Evolutionary conservation across 2,113 vertebrate species (phyloP), one percentile per base, ranked within the genome.

Genomic region (Oncorhynchus kisutch): DNA sequence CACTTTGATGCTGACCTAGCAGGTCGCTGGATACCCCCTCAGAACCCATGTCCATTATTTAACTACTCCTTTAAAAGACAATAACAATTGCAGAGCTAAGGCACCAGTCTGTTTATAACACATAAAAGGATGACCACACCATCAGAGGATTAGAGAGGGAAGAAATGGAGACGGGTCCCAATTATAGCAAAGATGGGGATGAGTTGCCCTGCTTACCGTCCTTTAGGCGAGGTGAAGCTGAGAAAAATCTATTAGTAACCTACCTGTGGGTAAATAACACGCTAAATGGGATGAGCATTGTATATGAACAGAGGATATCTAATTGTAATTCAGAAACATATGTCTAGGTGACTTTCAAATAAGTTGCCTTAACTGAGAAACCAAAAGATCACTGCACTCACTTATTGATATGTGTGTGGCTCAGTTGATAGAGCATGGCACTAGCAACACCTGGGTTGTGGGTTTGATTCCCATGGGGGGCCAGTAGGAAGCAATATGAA

Each of bases 201-300:
- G 79, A n/a, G 67, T 9, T 54, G 4, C 6, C 1, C 0, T 25
- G 79, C 93, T 87, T 90, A 99, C 97, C 96, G 97, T 1, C 93
- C 92, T 71, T 94, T 90, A 95, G 72, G 79, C 74, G 68, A 99
- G 79, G 86, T 99, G 95, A 72, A 95, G 72, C 80, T 93, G 91
- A 5, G 95, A 94, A 74, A 99, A 89, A 85, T 97, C 95, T 13
- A 99, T 89, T 84, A 93, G 74, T 57, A 39, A 39, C 34, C 7
- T 39, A 96, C 94, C 97, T 99, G 90, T 14, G 66, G 68, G 83
- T 0, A 78, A 2, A 78, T n/a, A 11, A 16, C 31, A 51, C 3
- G 25, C 12, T 27, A 1, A 24, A 27, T 39, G 34, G 34, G 8
- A 9, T 39, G 9, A 39, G 9, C 34, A 39, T 39, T 39, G 9